These are phyloP conservation scores for Lepidotrigona ventralis DNA, from an alignment of 1,140 invertebrate species.

Conservation along the genomic window DNA sequence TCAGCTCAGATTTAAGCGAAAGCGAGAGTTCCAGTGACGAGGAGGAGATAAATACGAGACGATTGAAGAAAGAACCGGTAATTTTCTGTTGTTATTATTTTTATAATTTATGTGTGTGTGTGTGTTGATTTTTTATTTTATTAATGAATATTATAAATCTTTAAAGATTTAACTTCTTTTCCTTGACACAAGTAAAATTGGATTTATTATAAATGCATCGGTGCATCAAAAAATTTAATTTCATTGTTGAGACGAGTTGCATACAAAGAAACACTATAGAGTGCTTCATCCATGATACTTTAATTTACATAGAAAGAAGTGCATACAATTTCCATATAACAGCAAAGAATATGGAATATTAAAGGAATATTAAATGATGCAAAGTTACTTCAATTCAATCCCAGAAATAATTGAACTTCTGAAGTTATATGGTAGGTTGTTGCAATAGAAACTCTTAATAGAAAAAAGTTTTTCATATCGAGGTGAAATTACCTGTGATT, in stretches of 20 bases:
- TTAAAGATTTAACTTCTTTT: background rate
- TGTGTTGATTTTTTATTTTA: too few species aligned
- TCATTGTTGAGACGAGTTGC: background rate
- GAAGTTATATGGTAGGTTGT: background rate
- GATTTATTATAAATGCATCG: background rate
- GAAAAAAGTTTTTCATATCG: background rate
- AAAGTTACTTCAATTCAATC: background rate
- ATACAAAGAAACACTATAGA: background rate
- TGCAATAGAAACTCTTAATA: background rate
- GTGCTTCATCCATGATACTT: background rate
- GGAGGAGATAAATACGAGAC: conserved; percentile 52
- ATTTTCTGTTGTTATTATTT: too few species aligned
- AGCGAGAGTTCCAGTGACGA: conserved; percentile 70
- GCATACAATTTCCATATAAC: background rate
- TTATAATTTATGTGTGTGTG: too few species aligned
- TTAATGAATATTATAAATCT: too few species aligned
- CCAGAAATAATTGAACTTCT: background rate
- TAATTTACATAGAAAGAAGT: background rate
- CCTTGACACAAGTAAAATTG: background rate
- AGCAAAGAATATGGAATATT: background rate
- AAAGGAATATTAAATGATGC: background rate
- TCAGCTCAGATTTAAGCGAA: conserved; percentile 84
- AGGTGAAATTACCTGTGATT: background rate
- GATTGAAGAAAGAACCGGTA: conserved; percentile 54
- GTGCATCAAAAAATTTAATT: background rate